Conservation (phyloP, 2,113 vertebrate genomes). For the Coracopsis vasa region DNA sequence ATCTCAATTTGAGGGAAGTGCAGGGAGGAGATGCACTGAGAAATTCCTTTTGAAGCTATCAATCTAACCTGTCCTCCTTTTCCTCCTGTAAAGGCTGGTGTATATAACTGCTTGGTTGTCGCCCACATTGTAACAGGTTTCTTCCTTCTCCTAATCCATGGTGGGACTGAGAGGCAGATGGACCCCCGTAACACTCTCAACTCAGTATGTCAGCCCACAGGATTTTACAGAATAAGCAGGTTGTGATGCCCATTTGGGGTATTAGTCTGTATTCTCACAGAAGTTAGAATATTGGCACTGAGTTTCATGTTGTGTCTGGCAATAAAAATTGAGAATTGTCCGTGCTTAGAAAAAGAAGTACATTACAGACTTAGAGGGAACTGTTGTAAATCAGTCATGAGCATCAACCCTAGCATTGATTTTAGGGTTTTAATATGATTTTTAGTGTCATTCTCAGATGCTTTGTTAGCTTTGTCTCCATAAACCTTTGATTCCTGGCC, state of each 20-base stretch:
- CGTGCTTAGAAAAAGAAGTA: not conserved
- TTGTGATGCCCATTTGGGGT: not conserved
- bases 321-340: not conserved
- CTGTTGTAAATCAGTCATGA: not conserved
- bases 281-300: not conserved
- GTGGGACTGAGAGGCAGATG: not conserved
- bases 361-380: not conserved
- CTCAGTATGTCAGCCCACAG: not conserved
- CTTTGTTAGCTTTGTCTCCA: not conserved
- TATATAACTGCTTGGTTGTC: not conserved
- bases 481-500: not conserved
- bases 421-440: not conserved
- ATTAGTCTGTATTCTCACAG: not conserved
- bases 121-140: not conserved
- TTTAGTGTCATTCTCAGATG: not conserved
- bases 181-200: not conserved
- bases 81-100: not conserved
- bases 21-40: not conserved
- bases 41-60: not conserved
- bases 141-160: not conserved
- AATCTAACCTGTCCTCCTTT: not conserved
- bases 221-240: not conserved
- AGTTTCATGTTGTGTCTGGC: not conserved
- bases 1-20: not conserved
- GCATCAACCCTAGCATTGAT: not conserved